Conservation (phyloP, 2,113 vertebrate genomes). For the Actinemys pallida region DNA sequence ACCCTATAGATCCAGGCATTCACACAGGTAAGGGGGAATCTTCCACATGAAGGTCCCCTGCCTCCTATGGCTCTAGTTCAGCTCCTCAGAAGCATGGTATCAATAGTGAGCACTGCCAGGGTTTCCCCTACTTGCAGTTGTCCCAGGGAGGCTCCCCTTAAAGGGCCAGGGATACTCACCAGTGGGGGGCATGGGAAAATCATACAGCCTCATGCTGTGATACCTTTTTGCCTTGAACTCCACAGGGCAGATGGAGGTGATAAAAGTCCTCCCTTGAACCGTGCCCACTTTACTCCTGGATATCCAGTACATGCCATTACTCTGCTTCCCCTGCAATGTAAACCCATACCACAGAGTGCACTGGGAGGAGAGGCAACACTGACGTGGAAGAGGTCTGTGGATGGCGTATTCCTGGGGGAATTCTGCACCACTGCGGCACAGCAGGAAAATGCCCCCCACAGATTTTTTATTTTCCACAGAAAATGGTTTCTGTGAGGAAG, state of each 20-base stretch:
- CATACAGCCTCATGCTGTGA: neutral
- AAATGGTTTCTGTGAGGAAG: too few relatives aligned
- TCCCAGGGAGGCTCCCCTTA: neutral
- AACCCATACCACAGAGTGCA: accelerated
- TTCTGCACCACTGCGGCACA: too few relatives aligned
- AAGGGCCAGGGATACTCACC: neutral
- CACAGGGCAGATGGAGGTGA: neutral
- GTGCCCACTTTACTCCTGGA: neutral
- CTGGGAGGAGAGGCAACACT: neutral
- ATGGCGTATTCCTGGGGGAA: neutral
- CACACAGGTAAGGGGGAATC: too few relatives aligned
- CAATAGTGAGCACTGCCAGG: neutral
- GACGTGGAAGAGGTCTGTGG: neutral
- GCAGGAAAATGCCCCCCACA: too few relatives aligned
- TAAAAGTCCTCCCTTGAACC: neutral
- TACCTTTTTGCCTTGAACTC: neutral
- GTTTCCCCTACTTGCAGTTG: neutral
- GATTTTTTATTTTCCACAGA: too few relatives aligned
- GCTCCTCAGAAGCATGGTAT: neutral
- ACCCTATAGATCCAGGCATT: neutral
- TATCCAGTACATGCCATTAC: neutral
- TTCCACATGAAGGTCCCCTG: neutral
- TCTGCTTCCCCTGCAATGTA: neutral
- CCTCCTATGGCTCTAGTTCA: neutral
- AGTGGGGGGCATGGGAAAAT: neutral